A percentile compares a stretch with the other conserved stretches of the same genome.
phyloP scores from a whole-genome alignment of 1,140 invertebrate genomes.

The Platyscapa corneri region DNA sequence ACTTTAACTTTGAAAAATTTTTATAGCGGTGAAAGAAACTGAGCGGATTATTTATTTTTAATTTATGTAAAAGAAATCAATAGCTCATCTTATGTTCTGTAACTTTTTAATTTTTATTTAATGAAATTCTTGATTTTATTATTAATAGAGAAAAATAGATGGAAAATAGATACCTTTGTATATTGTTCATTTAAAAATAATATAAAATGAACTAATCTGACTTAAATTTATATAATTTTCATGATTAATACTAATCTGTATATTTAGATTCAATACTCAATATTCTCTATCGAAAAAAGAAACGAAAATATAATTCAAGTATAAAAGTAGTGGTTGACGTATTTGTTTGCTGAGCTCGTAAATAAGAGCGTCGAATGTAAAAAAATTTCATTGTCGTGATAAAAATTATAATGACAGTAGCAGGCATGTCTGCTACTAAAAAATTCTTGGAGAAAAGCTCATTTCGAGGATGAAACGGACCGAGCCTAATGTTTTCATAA shows the following conservation, averaged over 20 bases:
- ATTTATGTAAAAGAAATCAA: neutral
- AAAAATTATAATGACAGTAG: neutral
- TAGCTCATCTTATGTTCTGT: neutral
- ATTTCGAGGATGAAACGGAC: neutral
- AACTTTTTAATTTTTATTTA: neutral
- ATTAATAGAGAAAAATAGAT: neutral
- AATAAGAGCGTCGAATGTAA: conserved; percentile 14
- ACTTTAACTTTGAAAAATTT: too few species aligned
- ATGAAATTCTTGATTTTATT: neutral
- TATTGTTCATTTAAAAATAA: too few species aligned
- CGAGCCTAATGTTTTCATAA: neutral
- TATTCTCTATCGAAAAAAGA: neutral
- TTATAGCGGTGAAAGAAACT: too few species aligned
- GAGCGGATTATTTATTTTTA: too few species aligned
- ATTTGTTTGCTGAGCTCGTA: too few species aligned
- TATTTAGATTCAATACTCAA: neutral
- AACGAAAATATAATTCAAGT: neutral
- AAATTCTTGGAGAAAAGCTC: neutral
- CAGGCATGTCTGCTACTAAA: neutral
- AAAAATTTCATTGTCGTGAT: conserved; percentile 44
- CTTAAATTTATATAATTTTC: too few species aligned
- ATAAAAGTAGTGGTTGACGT: too few species aligned
- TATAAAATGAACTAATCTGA: too few species aligned
- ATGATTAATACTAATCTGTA: too few species aligned
- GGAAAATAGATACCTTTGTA: neutral